These are phyloP conservation scores for Julus scanicus DNA, from an alignment of 2,888 invertebrate genomes.

Conservation along the genomic window DNA sequence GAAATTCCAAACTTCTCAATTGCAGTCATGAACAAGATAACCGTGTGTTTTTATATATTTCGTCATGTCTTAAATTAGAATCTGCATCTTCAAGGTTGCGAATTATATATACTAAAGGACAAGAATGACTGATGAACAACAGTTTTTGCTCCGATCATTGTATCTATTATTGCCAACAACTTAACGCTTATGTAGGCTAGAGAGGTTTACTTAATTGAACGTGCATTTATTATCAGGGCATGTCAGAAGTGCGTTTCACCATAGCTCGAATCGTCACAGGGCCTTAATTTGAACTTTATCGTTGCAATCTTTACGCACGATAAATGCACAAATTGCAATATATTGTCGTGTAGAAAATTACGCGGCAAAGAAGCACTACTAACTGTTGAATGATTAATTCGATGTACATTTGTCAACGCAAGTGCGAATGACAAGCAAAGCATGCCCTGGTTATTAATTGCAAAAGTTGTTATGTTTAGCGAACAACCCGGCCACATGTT, in stretches of 20 bases:
- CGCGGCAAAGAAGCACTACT: neutral
- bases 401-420: neutral
- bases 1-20: too few relatives aligned
- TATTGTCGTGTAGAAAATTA: neutral
- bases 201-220: slow-evolving; percentile 6
- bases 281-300: slow-evolving; percentile 21
- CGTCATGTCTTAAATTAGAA: too few relatives aligned
- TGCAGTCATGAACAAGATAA: too few relatives aligned
- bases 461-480: neutral
- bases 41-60: too few relatives aligned
- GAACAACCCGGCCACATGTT: neutral
- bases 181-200: neutral
- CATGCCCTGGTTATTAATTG: neutral
- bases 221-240: neutral
- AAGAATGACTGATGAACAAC: too few relatives aligned
- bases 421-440: neutral
- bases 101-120: too few relatives aligned
- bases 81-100: too few relatives aligned
- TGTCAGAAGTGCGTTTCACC: neutral
- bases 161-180: neutral
- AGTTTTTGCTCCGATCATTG: too few relatives aligned
- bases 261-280: neutral
- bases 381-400: slow-evolving; percentile 11
- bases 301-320: neutral
- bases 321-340: neutral